Conservation (phyloP, 2,797 vertebrate genomes). For the Rhincodon typus region DNA sequence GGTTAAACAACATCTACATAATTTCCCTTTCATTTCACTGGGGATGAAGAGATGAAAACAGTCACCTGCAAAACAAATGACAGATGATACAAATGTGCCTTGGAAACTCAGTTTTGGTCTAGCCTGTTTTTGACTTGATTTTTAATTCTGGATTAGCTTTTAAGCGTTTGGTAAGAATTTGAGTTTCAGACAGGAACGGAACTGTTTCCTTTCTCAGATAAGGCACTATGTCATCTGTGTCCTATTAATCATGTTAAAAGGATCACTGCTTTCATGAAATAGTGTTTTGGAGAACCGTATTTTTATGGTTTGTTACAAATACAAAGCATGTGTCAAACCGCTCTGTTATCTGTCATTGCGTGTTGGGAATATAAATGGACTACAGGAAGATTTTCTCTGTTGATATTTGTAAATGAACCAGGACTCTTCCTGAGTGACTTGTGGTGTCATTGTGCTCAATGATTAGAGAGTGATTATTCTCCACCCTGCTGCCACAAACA, state of each 20-base stretch:
- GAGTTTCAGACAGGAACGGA: neutral
- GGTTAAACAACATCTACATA: neutral
- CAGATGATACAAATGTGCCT: neutral
- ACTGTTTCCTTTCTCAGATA: neutral
- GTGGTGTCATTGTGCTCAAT: neutral
- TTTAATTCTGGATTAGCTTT: neutral
- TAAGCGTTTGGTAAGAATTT: neutral
- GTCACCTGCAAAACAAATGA: neutral
- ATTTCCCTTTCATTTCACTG: neutral
- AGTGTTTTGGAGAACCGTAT: neutral
- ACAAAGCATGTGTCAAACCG: neutral
- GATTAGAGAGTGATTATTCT: neutral
- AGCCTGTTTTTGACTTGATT: neutral
- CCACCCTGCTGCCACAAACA: neutral
- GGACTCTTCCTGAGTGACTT: neutral
- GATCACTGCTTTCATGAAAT: neutral
- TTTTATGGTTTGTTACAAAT: neutral
- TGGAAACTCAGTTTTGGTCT: neutral
- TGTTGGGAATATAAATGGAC: neutral
- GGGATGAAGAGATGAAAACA: neutral
- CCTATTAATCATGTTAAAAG: neutral
- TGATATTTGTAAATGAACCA: neutral
- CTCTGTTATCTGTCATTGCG: neutral
- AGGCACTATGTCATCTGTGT: neutral
- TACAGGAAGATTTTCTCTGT: neutral